Base-by-base conservation (phyloP, 2,113 vertebrate genomes). In the Chloebia gouldiae region DNA sequence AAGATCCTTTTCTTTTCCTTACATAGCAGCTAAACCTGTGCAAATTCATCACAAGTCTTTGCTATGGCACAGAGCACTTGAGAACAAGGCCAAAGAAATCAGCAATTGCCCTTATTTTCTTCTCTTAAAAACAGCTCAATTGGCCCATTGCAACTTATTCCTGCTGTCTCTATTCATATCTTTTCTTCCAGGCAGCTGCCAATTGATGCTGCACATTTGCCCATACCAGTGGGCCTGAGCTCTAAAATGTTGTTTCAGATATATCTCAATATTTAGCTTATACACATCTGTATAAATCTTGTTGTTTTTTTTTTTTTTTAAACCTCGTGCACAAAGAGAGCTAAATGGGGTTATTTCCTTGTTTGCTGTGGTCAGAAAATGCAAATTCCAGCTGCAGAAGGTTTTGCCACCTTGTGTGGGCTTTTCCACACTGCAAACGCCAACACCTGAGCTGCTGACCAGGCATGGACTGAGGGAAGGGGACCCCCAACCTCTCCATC, bases 401-500 rank as follows among this genome's bases (percentile, higher is more conserved):
- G 70, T 40, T 95, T 95, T 84, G 44, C 53, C 86, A 91, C 77
- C 73, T 72, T 47, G 61, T 81, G 72, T 88, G 81, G 70, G 73
- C 40, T 94, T 91, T 84, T 60, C 61, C 39, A 68, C 57, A 44
- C 40, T 81, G 78, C 5, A 3, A 22, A 77, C 85, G 53, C 51
- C 57, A 30, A 0, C 0, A 0, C 14, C 51, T 24, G 60, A 79
- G 61, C 47, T 70, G 64, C 51, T 2, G 4, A 39, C 11, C 39
- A 28, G 61, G 75, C 1, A 0, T 11, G 22, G 75, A 28, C 25
- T 0, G 1, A 80, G 37, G 88, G 33, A 77, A 57, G 25, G 27
- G 9, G 10, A 40, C 0, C 1, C n/a, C 64, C 0, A 3, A 6
- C 5, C 11, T 4, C 1, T 0, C 1, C 3, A 40, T 14, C 6